Evolutionary conservation across 2,888 invertebrate genomes (phyloP), one percentile per base, ranked within the genome.

Genomic region (Zelleria hepariella): DNA sequence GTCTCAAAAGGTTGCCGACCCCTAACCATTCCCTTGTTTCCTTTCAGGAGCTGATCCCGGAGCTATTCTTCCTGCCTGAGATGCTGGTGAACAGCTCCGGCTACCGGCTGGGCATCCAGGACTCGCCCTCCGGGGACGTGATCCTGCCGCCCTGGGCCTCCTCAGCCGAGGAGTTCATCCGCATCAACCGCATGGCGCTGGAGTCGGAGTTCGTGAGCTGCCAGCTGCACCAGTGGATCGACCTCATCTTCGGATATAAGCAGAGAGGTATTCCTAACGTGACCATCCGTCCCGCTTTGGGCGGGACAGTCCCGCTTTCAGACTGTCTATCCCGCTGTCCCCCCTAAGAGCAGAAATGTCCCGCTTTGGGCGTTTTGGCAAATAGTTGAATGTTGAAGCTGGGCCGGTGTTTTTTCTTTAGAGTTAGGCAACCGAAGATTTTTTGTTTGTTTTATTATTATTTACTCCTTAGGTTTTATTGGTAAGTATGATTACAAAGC

Each of bases 201-300:
- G 99, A 99, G 82, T 99, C 98, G 0, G 99, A 99, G 87, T 98
- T 99, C 77, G 99, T 99, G 20, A 98, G 98, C 62, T 99, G 99
- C 78, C 99, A 99, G 86, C 91, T 99, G 66, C 99, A 99, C 77
- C 99, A 99, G 82, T 99, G 99, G 99, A 99, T 99, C 70, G 99
- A 99, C 84, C 91, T 99, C 66, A 98, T 99, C 73, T 99, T 99
- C 80, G 99, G 99, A 65, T 99, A 99, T 86, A 99, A 99, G 81
- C 99, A 99, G 78, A 93, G 97, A 91, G 99, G 95, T 92, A 80
- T 74, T 66, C n/a, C 42, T 42, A n/a, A n/a, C n/a, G n/a, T n/a
- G n/a, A n/a, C n/a, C n/a, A n/a, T n/a, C n/a, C n/a, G n/a, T n/a
- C n/a, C n/a, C n/a, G n/a, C n/a, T n/a, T n/a, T n/a, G n/a, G n/a